These are phyloP conservation scores for Mizuhopecten yessoensis DNA, from an alignment of 1,140 invertebrate species.

Conservation along the genomic window DNA sequence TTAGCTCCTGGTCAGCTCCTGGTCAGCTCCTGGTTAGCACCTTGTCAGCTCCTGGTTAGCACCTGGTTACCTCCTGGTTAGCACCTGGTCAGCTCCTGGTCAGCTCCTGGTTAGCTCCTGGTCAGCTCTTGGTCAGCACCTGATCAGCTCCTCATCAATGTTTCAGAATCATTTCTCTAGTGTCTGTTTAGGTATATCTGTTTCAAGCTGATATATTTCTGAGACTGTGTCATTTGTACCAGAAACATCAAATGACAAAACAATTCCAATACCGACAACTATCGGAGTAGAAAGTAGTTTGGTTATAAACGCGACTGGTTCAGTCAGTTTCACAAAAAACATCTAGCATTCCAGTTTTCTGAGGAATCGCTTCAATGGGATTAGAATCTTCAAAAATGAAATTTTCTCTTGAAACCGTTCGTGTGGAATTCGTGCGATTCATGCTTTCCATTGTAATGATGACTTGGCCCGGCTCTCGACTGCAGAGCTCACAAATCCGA, in stretches of 20 bases:
- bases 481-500: background rate
- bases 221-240: background rate
- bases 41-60: too few species aligned
- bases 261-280: background rate
- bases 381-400: conserved; percentile 40
- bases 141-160: too few species aligned
- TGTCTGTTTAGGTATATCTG: too few species aligned
- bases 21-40: too few species aligned
- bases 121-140: too few species aligned
- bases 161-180: too few species aligned
- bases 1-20: too few species aligned
- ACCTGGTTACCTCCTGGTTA: too few species aligned
- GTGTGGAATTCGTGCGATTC: background rate
- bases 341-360: background rate
- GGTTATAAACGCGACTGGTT: background rate
- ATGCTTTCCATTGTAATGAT: conserved; percentile 11
- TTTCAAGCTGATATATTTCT: background rate
- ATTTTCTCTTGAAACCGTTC: conserved; percentile 12
- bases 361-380: background rate
- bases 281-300: background rate
- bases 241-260: background rate
- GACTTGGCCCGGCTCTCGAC: background rate
- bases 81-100: too few species aligned
- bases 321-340: background rate
- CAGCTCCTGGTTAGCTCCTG: too few species aligned